A percentile compares a stretch with the other conserved stretches of the same genome.
Evolutionary conservation across 2,797 vertebrate genomes (phyloP).

Genomic region (Muscicapa comitata): DNA sequence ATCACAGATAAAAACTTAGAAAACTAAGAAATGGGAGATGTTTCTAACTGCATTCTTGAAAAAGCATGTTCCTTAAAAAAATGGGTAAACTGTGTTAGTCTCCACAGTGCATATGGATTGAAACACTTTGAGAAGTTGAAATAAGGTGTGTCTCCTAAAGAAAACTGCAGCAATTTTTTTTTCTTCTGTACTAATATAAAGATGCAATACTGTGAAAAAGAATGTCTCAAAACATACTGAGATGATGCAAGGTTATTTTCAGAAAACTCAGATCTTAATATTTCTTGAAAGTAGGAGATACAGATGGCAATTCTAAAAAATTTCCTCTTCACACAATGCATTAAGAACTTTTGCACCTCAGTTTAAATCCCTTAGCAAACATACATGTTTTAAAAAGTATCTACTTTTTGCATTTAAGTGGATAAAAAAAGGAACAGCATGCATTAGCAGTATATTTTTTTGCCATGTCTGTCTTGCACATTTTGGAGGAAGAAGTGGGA

Average conservation of each 20-base stretch:
- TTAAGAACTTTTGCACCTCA: neutral
- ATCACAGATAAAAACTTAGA: neutral
- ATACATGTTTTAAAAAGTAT: neutral
- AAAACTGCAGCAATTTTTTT: neutral
- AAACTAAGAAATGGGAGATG: neutral
- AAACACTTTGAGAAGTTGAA: neutral
- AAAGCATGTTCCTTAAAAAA: neutral
- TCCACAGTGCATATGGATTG: neutral
- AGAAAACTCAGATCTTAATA: neutral
- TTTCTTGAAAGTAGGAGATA: neutral
- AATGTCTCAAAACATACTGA: neutral
- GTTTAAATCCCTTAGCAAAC: neutral
- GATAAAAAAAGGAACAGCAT: slow-evolving; percentile 60
- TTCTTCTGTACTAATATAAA: neutral
- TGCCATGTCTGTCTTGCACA: neutral
- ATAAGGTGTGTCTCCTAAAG: neutral
- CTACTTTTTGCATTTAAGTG: slow-evolving; percentile 43
- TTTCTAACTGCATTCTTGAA: neutral
- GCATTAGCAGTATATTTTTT: slow-evolving; percentile 29
- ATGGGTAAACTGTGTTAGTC: neutral
- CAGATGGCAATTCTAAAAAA: neutral
- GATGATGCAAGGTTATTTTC: neutral
- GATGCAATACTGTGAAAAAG: neutral
- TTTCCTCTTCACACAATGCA: neutral
- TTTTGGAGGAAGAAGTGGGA: neutral